phyloP scores from a whole-genome alignment of 2,888 invertebrate genomes.

The Seira ritae region DNA sequence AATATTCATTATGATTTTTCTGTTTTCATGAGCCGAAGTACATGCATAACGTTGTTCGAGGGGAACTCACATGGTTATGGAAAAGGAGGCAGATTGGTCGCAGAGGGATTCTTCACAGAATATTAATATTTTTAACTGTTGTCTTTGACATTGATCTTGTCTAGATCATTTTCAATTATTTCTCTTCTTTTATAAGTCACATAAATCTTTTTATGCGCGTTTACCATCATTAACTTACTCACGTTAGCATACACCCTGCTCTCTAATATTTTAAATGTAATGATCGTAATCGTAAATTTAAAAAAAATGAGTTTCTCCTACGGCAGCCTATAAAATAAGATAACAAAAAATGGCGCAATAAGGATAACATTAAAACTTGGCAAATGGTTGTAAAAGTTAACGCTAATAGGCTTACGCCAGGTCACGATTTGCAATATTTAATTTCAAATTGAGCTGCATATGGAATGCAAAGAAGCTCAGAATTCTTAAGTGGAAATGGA shows the following conservation, averaged over 20 bases:
- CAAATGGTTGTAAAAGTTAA: conserved; percentile 29
- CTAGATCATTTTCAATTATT: conserved; percentile 35
- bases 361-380: conserved; percentile 29
- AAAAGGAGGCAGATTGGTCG: too few species aligned
- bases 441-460: too few species aligned
- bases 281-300: conserved; percentile 40
- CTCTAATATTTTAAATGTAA: too few species aligned
- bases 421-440: conserved; percentile 4
- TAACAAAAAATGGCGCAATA: conserved; percentile 28
- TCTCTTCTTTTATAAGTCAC: conserved; percentile 2
- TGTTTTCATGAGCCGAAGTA: too few species aligned
- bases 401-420: conserved; percentile 23
- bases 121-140: conserved; percentile 40
- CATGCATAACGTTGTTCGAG: too few species aligned
- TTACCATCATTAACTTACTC: conserved; percentile 4
- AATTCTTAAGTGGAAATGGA: too few species aligned
- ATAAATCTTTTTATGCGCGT: conserved; percentile 43
- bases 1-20: too few species aligned
- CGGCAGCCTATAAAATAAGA: not conserved
- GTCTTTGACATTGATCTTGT: conserved; percentile 41
- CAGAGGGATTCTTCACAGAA: not conserved
- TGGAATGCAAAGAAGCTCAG: too few species aligned
- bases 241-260: too few species aligned
- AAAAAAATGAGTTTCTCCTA: conserved; percentile 13
- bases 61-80: too few species aligned